A percentile compares a stretch with the other conserved stretches of the same genome.
These are phyloP conservation scores for Synaphobranchus kaupii DNA, from an alignment of 2,797 vertebrate genomes.

Conservation along the genomic window DNA sequence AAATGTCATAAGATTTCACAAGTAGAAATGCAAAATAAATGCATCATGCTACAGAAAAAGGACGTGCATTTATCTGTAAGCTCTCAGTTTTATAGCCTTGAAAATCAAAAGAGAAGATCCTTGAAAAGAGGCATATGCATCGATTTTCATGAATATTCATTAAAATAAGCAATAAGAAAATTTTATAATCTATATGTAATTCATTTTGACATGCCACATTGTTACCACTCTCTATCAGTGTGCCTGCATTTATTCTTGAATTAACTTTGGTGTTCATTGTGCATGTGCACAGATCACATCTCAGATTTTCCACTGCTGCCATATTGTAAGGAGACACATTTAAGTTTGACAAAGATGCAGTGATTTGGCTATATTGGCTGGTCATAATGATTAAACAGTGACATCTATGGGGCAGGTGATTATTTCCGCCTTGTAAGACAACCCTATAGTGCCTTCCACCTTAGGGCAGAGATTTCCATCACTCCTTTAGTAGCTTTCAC, in stretches of 20 bases:
- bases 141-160: not conserved
- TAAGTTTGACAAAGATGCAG: constrained; percentile 14
- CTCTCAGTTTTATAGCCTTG: not conserved
- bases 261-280: not conserved
- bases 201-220: not conserved
- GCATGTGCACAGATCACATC: constrained; percentile 12
- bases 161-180: not conserved
- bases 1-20: constrained; percentile 15
- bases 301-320: not conserved
- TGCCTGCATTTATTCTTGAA: not conserved
- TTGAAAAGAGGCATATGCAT: not conserved
- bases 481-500: constrained; percentile 6
- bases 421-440: constrained; percentile 16
- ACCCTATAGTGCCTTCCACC: not conserved
- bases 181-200: not conserved
- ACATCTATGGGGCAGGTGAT: constrained; percentile 21
- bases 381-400: constrained; percentile 27
- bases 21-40: not conserved
- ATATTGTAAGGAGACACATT: not conserved
- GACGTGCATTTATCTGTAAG: not conserved
- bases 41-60: not conserved
- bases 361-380: constrained; percentile 2
- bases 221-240: not conserved
- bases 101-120: not conserved
- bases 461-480: constrained; percentile 16